Base-by-base conservation (phyloP, 2,888 invertebrate genomes). In the Hydrotaea diabolus region DNA sequence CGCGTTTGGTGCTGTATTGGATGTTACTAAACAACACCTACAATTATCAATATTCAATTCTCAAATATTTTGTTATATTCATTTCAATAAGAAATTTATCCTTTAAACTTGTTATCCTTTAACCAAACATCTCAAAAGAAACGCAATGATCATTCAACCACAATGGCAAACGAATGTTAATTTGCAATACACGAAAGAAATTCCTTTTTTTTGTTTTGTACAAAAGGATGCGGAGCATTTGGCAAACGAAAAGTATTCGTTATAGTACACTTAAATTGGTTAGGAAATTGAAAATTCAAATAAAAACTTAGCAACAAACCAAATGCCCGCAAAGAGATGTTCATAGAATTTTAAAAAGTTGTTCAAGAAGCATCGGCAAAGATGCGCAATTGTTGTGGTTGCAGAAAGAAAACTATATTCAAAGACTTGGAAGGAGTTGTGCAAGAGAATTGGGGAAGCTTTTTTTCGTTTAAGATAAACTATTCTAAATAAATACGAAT, bases 211-310 rank as follows among this genome's bases (percentile, higher is more conserved):
- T 39, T 26, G 31, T 36, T 46, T 64, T 66, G 21, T 21, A 17
- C 11, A 64, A 36, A 17, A 36, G n/a, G 36, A 62, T 5, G 19
- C 13, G 21, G 11, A 43, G 19, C 69, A 69, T 46, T 69, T 69
- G 69, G 46, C 21, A 69, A 69, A 57, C 23, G 46, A 21, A 69
- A 46, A 69, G 21, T 46, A 9, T 23, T 43, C 17, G 19, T 43
- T 13, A n/a, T n/a, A 31, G 2, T 64, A 0, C 8, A 66, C 36
- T 21, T 11, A 62, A 75, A 66, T 26, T 64, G 17, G 43, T 19
- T 69, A 69, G 66, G 31, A 75, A 80, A 80, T 80, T 80, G 49
- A 74, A 80, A 62, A 80, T 39, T 80, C 15, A 71, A 80, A 62
- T 71, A 71, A 76, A 71, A 39, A 39, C 21, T 66, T n/a, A n/a